Evolutionary conservation across 2,888 invertebrate genomes (phyloP).

Genomic region (Lasioglossum oenotherae): DNA sequence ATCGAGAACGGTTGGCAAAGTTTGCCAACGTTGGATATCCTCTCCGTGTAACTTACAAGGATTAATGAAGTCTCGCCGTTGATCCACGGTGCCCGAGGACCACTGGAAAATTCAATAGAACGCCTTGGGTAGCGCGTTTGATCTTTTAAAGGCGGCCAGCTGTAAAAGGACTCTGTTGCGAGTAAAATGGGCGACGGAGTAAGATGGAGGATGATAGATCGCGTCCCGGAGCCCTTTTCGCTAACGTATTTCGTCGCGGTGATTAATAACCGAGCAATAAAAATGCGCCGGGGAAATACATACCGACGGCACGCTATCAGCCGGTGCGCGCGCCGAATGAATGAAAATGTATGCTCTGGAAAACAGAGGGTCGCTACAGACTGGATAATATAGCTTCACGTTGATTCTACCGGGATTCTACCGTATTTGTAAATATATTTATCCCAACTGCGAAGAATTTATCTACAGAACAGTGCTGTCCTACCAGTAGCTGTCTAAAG

Average conservation of each 20-base stretch:
- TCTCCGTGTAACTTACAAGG: not conserved
- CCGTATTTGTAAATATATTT: not conserved
- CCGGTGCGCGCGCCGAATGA: not conserved
- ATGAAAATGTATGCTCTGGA: not conserved
- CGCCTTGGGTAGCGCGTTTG: not conserved
- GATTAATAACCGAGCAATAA: conserved; percentile 53
- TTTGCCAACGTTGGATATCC: not conserved
- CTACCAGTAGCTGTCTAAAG: too few relatives aligned
- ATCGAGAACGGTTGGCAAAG: not conserved
- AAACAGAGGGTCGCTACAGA: not conserved
- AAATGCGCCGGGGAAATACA: conserved; percentile 40
- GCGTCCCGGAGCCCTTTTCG: conserved; percentile 8
- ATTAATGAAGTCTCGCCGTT: conserved; percentile 28
- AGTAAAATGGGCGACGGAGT: conserved; percentile 20
- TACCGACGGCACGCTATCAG: conserved; percentile 33
- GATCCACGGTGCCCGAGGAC: conserved; percentile 6
- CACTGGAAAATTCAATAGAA: conserved; percentile 18
- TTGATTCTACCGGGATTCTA: not conserved
- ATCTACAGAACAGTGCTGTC: too few relatives aligned
- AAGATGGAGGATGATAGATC: conserved; percentile 59
- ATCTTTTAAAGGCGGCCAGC: conserved; percentile 1
- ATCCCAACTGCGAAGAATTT: too few relatives aligned
- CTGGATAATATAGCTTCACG: not conserved
- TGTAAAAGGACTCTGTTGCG: conserved; percentile 11
- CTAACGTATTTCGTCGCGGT: conserved; percentile 24